phyloP scores from a whole-genome alignment of 2,888 invertebrate species.

The Leistus spinibarbis region DNA sequence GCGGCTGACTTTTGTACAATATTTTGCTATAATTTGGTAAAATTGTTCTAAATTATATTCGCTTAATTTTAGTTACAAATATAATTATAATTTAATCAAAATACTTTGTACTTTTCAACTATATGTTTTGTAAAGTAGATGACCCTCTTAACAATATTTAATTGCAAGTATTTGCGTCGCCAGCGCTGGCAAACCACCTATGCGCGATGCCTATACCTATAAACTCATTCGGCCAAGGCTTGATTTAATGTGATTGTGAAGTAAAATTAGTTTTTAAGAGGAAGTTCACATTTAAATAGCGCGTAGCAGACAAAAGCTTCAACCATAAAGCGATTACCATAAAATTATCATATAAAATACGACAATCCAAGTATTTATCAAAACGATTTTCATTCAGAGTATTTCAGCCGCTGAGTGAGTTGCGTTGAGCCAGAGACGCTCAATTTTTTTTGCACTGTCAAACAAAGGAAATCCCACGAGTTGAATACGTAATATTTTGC shows the following conservation, averaged over 20 bases:
- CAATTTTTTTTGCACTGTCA: conserved; percentile 32
- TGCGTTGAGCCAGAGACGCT: conserved; percentile 3
- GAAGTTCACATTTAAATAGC: background rate
- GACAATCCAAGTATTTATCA: conserved; percentile 21
- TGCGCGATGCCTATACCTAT: too few relatives aligned
- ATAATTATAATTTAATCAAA: too few relatives aligned
- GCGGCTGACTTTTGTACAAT: too few relatives aligned
- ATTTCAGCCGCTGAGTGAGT: conserved; percentile 7
- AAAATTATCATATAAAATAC: conserved; percentile 28
- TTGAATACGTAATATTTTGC: conserved; percentile 23
- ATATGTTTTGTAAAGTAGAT: too few relatives aligned
- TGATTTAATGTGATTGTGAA: background rate
- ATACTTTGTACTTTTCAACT: too few relatives aligned
- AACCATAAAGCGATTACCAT: background rate
- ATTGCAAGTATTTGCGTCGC: too few relatives aligned
- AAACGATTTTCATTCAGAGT: conserved; percentile 27
- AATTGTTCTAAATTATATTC: too few relatives aligned
- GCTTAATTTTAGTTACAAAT: too few relatives aligned
- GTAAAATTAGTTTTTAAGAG: background rate
- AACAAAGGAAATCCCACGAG: conserved; percentile 27
- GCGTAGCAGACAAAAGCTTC: background rate
- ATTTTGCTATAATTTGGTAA: too few relatives aligned
- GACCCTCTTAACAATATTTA: too few relatives aligned
- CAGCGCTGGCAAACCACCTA: too few relatives aligned
- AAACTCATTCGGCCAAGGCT: background rate